These are phyloP conservation scores for Scyliorhinus canicula DNA, from an alignment of 2,797 vertebrate genomes.

Conservation along the genomic window DNA sequence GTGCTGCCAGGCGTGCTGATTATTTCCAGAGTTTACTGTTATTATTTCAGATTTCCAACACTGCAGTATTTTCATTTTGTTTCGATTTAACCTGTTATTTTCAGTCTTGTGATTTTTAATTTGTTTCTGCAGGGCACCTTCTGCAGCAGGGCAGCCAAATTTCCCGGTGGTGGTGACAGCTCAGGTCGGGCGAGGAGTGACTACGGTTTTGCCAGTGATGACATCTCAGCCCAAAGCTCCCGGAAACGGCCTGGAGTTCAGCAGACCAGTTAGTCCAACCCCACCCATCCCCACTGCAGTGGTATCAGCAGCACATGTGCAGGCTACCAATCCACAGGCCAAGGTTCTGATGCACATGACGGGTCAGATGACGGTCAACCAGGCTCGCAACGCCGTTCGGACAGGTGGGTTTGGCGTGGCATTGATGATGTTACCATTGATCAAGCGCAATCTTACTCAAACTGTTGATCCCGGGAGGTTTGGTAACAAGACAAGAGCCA, in stretches of 20 bases:
- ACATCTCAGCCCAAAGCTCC: slow-evolving; percentile 65
- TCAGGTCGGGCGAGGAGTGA: slow-evolving; percentile 72
- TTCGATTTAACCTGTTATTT: neutral
- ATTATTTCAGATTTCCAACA: too few species aligned
- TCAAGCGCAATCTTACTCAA: neutral
- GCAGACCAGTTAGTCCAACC: slow-evolving; percentile 60
- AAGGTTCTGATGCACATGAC: slow-evolving; percentile 83
- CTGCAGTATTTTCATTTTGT: too few species aligned
- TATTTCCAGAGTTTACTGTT: too few species aligned
- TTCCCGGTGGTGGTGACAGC: slow-evolving; percentile 69
- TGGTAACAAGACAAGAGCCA: neutral
- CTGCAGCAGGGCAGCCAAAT: slow-evolving; percentile 77
- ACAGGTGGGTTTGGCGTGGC: slow-evolving; percentile 66
- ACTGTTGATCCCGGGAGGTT: neutral
- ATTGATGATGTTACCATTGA: accelerated
- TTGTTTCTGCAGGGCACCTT: slow-evolving; percentile 63
- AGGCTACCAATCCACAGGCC: slow-evolving; percentile 76
- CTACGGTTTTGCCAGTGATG: slow-evolving; percentile 65
- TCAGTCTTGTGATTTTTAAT: neutral
- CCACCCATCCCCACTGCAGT: slow-evolving; percentile 62
- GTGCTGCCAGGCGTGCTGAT: too few species aligned
- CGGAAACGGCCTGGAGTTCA: slow-evolving; percentile 62
- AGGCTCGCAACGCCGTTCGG: slow-evolving; percentile 84
- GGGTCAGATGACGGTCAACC: slow-evolving; percentile 94
- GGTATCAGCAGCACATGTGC: slow-evolving; percentile 74